Base-by-base conservation (phyloP, 2,888 invertebrate genomes). In the Oeneis ivallda region DNA sequence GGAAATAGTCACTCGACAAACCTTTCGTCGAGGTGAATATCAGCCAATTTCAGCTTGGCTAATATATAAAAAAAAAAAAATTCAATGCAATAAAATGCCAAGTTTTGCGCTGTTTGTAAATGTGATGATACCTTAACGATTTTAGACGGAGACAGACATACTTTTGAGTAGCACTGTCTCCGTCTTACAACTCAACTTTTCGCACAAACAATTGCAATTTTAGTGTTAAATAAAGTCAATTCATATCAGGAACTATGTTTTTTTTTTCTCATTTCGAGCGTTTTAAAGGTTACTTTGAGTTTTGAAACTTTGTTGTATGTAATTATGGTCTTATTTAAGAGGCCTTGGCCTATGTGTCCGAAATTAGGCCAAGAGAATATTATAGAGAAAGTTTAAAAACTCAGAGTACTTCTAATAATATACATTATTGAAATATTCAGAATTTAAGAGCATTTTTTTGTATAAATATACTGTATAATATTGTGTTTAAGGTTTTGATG, bases 401-500 rank as follows among this genome's bases (percentile, higher is more conserved):
- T 45, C 15, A 45, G 8, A 15, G n/a, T 45, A 45, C 6, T 45
- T 15, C 13, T n/a, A 45, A n/a, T 45, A 15, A 1, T 53, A 34
- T 34, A 15, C 9, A 54, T 45, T 45, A n/a, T 45, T 8, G n/a
- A 6, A 45, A 54, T 15, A 37, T 10, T 37, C 62, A 39, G 37
- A 63, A 56, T 50, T 58, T 71, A 67, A 77, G 77, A 82, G 80
- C 82, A 82, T 85, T 84, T 86, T 85, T 87, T 87, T 26, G 82
- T 88, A 89, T 81, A 84, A 84, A 84, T 87, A 86, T 87, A 83
- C 83, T 80, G 74, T 77, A 74, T 73, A 45, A 45, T 45, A 45
- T 45, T 15, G 15, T 15, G 7, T n/a, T n/a, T n/a, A n/a, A 15
- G 45, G 45, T 45, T 7, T 15, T 45, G 45, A 45, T 45, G 45